Base-by-base conservation (phyloP, 2,797 vertebrate species). In the Chaetodon trifasciatus region DNA sequence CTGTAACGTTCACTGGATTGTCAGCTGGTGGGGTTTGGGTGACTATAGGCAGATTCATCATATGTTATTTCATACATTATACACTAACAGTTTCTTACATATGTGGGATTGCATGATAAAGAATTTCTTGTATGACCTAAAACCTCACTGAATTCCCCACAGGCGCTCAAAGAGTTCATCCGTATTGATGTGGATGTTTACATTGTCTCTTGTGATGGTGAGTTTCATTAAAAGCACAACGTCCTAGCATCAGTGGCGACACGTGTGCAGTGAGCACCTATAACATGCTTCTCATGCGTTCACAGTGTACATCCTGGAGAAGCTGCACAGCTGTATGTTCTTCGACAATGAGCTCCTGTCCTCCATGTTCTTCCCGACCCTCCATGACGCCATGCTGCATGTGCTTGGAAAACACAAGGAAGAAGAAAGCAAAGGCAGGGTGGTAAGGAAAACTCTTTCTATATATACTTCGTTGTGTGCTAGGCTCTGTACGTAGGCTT, bases 131-230 rank as follows among this genome's bases (percentile, higher is more conserved):
- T 4, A 32, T 32, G 28, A 3, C 28, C 28, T 44, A 40, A 21
- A 32, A 53, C 23, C 23, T 46, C 9, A 0, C n/a, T 46, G 5
- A 15, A 0, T 85, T 49, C 87, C 94, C 89, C 70, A 90, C 94
- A 99, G 97, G 87, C 85, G 46, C 85, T 99, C 75, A 97, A 96
- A 93, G 97, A 98, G 82, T 97, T 98, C 77, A 76, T 97, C 69
- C 95, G 95, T 55, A 74, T 98, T 17, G 79, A 96, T 6, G 93
- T 99, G 4, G 96, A 97, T 0, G 52, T 98, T 76, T 99, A 98
- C 88, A 96, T 99, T 47, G 94, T 95, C 62, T 96, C 95, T 32
- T 95, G 96, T 70, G 96, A 97, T 0, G 93, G 98, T 99, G 92
- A 97, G 96, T 95, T 83, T 42, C 10, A 52, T 23, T 19, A 17